phyloP scores from a whole-genome alignment of 1,140 invertebrate genomes.

The Streblospio benedicti region DNA sequence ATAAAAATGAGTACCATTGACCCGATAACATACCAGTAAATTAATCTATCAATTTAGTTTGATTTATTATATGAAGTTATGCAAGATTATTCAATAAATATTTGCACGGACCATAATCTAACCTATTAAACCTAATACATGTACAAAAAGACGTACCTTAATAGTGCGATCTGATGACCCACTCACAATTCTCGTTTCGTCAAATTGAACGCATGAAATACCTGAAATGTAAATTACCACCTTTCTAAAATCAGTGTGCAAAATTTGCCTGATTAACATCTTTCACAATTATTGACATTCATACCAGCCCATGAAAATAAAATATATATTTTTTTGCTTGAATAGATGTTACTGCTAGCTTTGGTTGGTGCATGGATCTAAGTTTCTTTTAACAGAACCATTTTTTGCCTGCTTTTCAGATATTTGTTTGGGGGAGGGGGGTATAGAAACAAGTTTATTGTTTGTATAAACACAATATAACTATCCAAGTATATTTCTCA shows the following conservation, averaged over 20 bases:
- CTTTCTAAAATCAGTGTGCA: neutral
- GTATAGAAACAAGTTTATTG: neutral
- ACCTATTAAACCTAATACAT: neutral
- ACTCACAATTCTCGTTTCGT: conserved; percentile 51
- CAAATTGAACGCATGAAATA: conserved; percentile 53
- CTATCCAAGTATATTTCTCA: neutral
- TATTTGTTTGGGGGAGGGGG: neutral
- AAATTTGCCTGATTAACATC: neutral
- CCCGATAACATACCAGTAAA: neutral
- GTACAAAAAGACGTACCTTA: conserved; percentile 37
- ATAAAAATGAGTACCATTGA: conserved; percentile 3
- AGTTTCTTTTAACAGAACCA: neutral
- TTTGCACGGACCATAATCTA: neutral
- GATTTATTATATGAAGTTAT: too few relatives aligned
- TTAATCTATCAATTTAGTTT: neutral
- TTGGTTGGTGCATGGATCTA: neutral
- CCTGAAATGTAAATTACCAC: conserved; percentile 25
- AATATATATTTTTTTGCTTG: too few relatives aligned
- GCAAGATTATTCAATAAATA: neutral
- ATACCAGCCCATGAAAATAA: neutral
- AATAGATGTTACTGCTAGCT: neutral
- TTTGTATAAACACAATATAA: neutral
- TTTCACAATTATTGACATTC: neutral
- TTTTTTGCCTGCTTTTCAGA: neutral
- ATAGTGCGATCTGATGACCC: conserved; percentile 54